Base-by-base conservation (phyloP, 1,140 invertebrate species). In the Euura lappo region DNA sequence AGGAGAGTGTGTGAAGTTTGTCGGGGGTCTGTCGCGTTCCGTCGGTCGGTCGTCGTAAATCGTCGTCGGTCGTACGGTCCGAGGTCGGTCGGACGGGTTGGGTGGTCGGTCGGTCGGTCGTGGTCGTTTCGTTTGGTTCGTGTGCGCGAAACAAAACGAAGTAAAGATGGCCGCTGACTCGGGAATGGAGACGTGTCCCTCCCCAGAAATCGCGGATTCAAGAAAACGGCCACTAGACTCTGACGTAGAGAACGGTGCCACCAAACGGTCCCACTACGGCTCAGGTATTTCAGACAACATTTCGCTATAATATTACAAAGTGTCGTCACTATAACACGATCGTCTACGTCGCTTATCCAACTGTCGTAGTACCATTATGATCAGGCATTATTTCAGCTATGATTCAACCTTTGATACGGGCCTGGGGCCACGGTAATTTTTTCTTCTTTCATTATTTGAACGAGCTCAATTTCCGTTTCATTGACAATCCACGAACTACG, bases 261-360 rank as follows among this genome's bases (percentile, higher is more conserved):
- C 94, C 76, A 96, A 96, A 89, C 92, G 94, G 86, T 96, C 95
- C 75, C 94, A 96, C 88, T 95, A 95, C 88, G 95, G 93, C 84
- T 92, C 93, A 92, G 94, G 94, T 96, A 89, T 90, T 87, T 88
- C 71, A 3, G 13, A 11, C 10, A 60, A 28, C 28, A 28, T 60
- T 60, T 0, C 13, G 51, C 51, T 11, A n/a, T 60, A 60, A 11
- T 60, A 60, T 11, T 60, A 28, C 28, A 28, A 28, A 28, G 28
- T 28, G 28, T 28, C 28, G 28, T 28, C 28, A 28, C 28, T 28
- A 28, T 28, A 28, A 28, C 28, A 28, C 28, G 28, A 28, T 28
- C 28, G 28, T 28, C 28, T 28, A 28, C 28, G 28, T 28, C 28
- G 28, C 28, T 28, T 28, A 28, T 28, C 28, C 28, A 28, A 28